Percentiles rank a stretch among this genome's conserved stretches.
phyloP scores from a whole-genome alignment of 2,888 invertebrate species.

The Acleris sparsana region DNA sequence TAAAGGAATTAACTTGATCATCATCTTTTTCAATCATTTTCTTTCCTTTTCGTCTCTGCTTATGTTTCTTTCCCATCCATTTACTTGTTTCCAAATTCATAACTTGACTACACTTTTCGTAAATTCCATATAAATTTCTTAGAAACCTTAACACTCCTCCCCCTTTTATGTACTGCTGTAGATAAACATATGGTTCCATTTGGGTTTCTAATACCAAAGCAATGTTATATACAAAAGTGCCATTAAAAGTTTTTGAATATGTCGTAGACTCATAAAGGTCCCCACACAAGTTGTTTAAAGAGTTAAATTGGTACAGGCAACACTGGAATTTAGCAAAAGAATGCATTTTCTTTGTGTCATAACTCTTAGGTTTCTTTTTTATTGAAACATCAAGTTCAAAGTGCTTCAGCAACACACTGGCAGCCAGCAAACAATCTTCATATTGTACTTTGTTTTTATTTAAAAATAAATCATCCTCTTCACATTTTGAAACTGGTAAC shows the following conservation, averaged over 20 bases:
- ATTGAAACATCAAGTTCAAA: slow-evolving; percentile 84
- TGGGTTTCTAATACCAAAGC: slow-evolving; percentile 85
- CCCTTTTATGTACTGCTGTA: slow-evolving; percentile 77
- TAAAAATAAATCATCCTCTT: slow-evolving; percentile 59
- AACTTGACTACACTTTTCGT: slow-evolving; percentile 51
- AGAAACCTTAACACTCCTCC: slow-evolving; percentile 66
- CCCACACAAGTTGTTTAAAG: slow-evolving; percentile 86
- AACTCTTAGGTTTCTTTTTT: slow-evolving; percentile 78
- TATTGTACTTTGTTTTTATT: slow-evolving; percentile 79
- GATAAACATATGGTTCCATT: slow-evolving; percentile 76
- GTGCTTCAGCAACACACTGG: slow-evolving; percentile 82
- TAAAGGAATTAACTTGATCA: slow-evolving; percentile 53
- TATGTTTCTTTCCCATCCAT: slow-evolving; percentile 53
- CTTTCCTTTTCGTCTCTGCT: slow-evolving; percentile 49
- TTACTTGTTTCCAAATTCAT: slow-evolving; percentile 57
- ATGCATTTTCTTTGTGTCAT: slow-evolving; percentile 83
- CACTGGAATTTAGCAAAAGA: slow-evolving; percentile 87
- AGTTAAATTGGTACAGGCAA: slow-evolving; percentile 82
- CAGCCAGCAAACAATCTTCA: slow-evolving; percentile 84
- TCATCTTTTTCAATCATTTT: slow-evolving; percentile 51
- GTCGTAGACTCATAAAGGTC: slow-evolving; percentile 82
- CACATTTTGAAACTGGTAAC: slow-evolving; percentile 35
- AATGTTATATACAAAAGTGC: slow-evolving; percentile 90
- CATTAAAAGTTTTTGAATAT: slow-evolving; percentile 87
- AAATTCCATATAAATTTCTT: slow-evolving; percentile 59